These are phyloP conservation scores for Andinoacara biseriatus DNA, from an alignment of 2,113 vertebrate genomes.

Conservation along the genomic window DNA sequence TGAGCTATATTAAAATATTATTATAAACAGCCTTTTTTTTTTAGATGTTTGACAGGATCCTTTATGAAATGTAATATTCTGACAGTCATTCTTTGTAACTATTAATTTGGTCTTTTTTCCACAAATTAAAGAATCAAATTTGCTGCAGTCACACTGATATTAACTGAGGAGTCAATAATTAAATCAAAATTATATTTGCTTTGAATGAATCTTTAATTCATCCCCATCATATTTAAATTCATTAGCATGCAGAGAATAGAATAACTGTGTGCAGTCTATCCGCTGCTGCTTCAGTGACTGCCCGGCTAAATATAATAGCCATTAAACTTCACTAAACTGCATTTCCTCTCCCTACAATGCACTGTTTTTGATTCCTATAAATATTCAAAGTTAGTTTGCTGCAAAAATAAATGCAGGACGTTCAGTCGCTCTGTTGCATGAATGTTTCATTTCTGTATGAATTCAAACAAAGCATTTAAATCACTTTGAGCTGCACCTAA, in stretches of 20 bases:
- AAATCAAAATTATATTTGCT: conserved; percentile 64
- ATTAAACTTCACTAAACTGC: conserved; percentile 73
- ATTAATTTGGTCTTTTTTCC: neutral
- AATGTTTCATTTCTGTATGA: conserved; percentile 70
- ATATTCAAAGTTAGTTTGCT: conserved; percentile 67
- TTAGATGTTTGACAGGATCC: neutral
- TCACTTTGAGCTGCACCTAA: conserved; percentile 16
- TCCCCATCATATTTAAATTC: conserved; percentile 51
- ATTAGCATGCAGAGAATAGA: conserved; percentile 64
- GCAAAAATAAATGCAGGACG: conserved; percentile 67
- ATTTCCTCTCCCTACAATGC: conserved; percentile 57
- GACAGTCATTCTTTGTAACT: neutral
- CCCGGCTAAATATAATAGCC: conserved; percentile 64
- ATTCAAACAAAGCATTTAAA: conserved; percentile 58
- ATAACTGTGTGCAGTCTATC: conserved; percentile 63
- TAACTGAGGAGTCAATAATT: conserved; percentile 54
- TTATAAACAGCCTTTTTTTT: neutral
- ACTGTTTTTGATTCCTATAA: conserved; percentile 66
- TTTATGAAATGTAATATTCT: neutral
- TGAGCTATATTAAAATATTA: neutral
- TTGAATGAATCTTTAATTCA: conserved; percentile 71
- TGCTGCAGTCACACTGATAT: neutral
- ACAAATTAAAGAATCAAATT: conserved; percentile 11
- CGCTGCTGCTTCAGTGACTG: conserved; percentile 55
- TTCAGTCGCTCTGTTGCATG: conserved; percentile 50